These are phyloP conservation scores for Pemphredon lugubris DNA, from an alignment of 2,888 invertebrate genomes.

Conservation along the genomic window DNA sequence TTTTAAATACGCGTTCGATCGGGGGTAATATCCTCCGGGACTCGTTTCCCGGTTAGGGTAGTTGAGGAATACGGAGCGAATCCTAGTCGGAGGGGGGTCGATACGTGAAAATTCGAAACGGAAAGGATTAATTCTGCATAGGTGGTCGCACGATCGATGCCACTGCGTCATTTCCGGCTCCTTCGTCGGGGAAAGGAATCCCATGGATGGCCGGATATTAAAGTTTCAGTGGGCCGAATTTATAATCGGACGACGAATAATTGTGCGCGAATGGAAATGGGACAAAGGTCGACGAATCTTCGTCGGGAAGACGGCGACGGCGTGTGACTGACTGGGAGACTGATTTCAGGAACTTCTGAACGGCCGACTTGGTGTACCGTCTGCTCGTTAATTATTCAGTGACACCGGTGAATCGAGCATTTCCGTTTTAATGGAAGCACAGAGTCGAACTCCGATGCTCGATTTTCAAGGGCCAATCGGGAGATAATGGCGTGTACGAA, in stretches of 20 bases:
- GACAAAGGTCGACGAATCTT: slow-evolving; percentile 15
- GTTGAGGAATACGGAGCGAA: neutral
- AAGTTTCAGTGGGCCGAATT: slow-evolving; percentile 47
- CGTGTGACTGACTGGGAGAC: neutral
- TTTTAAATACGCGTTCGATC: slow-evolving; percentile 2
- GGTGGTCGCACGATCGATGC: slow-evolving; percentile 19
- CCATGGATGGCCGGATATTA: slow-evolving; percentile 54
- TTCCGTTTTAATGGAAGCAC: slow-evolving; percentile 27
- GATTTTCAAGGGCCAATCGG: too few species aligned
- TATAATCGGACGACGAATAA: slow-evolving; percentile 48
- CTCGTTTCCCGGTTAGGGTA: slow-evolving; percentile 7
- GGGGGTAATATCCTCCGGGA: neutral
- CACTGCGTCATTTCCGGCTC: slow-evolving; percentile 18
- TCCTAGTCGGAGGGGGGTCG: neutral
- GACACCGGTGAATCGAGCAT: slow-evolving; percentile 35
- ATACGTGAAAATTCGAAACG: slow-evolving; percentile 21
- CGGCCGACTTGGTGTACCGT: slow-evolving; percentile 7
- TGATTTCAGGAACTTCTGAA: slow-evolving; percentile 20
- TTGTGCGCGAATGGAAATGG: slow-evolving; percentile 31
- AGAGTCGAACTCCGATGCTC: neutral
- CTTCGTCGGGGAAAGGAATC: neutral
- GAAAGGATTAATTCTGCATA: slow-evolving; percentile 33
- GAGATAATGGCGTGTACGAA: too few species aligned
- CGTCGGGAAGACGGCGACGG: slow-evolving; percentile 14
- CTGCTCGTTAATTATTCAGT: slow-evolving; percentile 58